phyloP scores from a whole-genome alignment of 2,113 vertebrate species.

The Gadus chalcogrammus region DNA sequence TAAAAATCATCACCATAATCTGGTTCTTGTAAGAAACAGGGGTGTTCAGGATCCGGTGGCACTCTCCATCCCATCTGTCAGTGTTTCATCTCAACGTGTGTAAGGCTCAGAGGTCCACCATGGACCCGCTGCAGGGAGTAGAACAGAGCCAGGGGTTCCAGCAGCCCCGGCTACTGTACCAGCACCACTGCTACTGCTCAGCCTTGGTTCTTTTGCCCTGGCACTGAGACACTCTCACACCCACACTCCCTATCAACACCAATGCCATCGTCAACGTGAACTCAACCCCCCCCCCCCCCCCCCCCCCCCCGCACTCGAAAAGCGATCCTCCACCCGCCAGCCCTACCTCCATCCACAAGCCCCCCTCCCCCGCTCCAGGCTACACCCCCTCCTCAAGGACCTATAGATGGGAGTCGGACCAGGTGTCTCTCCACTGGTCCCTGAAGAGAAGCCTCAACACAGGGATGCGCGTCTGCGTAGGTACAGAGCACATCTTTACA shows the following conservation, averaged over 20 bases:
- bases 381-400: conserved; percentile 20
- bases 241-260: conserved; percentile 8
- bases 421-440: background rate
- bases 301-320: conserved; percentile 9
- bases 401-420: conserved; percentile 43
- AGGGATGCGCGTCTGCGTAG: conserved; percentile 75
- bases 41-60: background rate
- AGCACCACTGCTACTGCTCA: too few relatives aligned
- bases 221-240: background rate
- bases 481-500: conserved; percentile 78
- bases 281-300: conserved; percentile 37
- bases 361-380: too few relatives aligned
- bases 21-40: conserved; percentile 30
- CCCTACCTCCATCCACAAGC: too few relatives aligned
- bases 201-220: background rate
- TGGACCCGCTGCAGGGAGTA: background rate
- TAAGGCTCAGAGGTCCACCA: too few relatives aligned
- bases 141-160: background rate
- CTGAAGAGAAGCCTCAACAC: conserved; percentile 65
- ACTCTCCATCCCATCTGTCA: conserved; percentile 1
- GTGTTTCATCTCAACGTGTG: background rate
- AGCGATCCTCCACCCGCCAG: too few relatives aligned
- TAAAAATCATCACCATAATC: background rate
- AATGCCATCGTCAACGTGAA: conserved; percentile 6
- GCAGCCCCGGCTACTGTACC: too few relatives aligned